Conservation (phyloP, 2,113 vertebrate species). For the Perccottus glenii region DNA sequence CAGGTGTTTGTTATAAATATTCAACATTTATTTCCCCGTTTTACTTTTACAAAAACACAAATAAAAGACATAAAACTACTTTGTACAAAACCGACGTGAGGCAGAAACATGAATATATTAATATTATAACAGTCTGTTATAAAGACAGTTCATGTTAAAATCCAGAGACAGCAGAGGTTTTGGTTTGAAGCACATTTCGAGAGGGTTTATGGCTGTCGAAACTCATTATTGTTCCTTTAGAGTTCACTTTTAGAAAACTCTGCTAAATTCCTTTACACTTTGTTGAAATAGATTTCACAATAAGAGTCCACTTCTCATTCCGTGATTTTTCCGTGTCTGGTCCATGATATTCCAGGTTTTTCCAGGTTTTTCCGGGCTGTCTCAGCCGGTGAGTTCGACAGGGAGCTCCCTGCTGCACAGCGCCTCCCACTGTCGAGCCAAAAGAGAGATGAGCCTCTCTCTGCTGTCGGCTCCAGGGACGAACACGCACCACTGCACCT, state of each 20-base stretch:
- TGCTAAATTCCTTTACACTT: background rate
- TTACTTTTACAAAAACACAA: background rate
- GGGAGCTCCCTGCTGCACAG: conserved; percentile 94
- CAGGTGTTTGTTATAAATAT: conserved; percentile 2
- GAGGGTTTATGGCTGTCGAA: no score
- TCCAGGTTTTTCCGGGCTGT: background rate
- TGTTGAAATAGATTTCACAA: background rate
- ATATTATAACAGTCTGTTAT: background rate
- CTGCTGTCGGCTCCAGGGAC: conserved; percentile 92
- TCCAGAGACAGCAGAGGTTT: background rate
- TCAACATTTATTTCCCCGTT: background rate
- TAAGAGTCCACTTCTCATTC: no score
- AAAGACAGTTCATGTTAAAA: background rate
- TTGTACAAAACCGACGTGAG: background rate
- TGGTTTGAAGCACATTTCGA: background rate
- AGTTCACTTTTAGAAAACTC: no score
- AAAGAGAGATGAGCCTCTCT: conserved; percentile 90
- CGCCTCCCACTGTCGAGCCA: conserved; percentile 95
- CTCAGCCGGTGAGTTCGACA: conserved; percentile 90
- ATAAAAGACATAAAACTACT: conserved; percentile 2
- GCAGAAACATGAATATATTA: background rate
- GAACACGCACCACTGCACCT: conserved; percentile 96
- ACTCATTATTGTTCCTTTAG: no score
- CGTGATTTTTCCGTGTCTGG: background rate
- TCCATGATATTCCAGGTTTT: no score